phyloP scores from a whole-genome alignment of 2,113 vertebrate genomes.

The Tyrannus savana region DNA sequence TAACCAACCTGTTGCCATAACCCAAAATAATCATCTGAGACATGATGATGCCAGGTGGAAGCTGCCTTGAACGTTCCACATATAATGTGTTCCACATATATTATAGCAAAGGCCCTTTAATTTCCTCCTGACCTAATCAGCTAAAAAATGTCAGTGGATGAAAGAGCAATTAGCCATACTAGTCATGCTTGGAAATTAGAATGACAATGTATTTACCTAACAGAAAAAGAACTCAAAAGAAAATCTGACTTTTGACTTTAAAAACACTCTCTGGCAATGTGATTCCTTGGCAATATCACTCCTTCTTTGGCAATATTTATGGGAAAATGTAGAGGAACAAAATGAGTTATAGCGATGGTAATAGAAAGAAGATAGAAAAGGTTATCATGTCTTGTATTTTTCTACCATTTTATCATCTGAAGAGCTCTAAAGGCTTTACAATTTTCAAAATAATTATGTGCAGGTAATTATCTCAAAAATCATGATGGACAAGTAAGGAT shows the following conservation, averaged over 20 bases:
- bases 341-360: background rate
- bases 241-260: conserved; percentile 9
- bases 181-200: background rate
- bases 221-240: background rate
- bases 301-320: background rate
- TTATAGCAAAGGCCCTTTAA: background rate
- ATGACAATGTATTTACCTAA: background rate
- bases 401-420: background rate
- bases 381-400: background rate
- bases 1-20: background rate
- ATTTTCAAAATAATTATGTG: background rate
- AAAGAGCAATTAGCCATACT: background rate
- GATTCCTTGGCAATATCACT: background rate
- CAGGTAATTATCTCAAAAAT: background rate
- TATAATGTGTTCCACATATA: background rate
- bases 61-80: background rate
- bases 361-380: background rate
- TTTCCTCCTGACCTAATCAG: background rate
- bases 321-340: background rate
- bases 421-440: background rate
- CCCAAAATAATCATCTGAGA: background rate
- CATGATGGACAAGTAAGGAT: background rate
- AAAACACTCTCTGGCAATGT: background rate
- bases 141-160: background rate
- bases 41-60: background rate